Evolutionary conservation across 2,888 invertebrate species (phyloP), one percentile per base, ranked within the genome.

Genomic region (Carpatolechia fugitivella): DNA sequence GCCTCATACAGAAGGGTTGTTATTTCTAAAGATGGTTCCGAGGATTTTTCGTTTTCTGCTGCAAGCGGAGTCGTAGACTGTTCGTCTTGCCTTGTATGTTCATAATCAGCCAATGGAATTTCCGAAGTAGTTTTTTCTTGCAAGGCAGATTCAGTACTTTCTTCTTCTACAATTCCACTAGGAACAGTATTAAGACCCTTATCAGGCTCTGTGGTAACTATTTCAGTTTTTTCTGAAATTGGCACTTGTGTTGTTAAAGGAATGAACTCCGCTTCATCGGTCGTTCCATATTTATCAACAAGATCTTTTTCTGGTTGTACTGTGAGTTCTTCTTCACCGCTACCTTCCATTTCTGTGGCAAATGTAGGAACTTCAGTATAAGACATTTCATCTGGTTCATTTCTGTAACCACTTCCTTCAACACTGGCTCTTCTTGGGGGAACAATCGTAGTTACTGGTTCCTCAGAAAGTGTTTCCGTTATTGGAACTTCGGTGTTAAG

Each of bases 391-490:
- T 82, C 86, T 3, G 44, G 29, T 36, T 88, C 88, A 60, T 79
- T 82, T 70, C 88, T 81, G 57, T 86, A 85, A 48, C 86, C 88
- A 72, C 87, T 86, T 53, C 88, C 89, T 76, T 88, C 88, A 38
- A 78, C 72, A 54, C 72, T 71, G n/a, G 72, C 66, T 74, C 82
- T 76, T 71, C 83, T 78, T 49, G 88, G 84, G 6, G 87, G 86
- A 36, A 65, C 60, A 33, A 78, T 61, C n/a, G 87, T 86, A 33
- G 81, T 80, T 8, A 74, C 48, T 56, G 76, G 78, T 57, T 76
- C 67, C 49, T 78, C 78, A 11, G 75, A 72, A 16, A 63, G 53
- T 33, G 77, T 78, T 41, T 29, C 33, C n/a, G 33, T n/a, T 52
- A 63, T 61, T 24, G 69, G 50, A 6, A 70, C 46, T 56, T 80